These are phyloP conservation scores for Chlorocebus sabaeus DNA, from an alignment of 2,113 vertebrate genomes.

Conservation along the genomic window DNA sequence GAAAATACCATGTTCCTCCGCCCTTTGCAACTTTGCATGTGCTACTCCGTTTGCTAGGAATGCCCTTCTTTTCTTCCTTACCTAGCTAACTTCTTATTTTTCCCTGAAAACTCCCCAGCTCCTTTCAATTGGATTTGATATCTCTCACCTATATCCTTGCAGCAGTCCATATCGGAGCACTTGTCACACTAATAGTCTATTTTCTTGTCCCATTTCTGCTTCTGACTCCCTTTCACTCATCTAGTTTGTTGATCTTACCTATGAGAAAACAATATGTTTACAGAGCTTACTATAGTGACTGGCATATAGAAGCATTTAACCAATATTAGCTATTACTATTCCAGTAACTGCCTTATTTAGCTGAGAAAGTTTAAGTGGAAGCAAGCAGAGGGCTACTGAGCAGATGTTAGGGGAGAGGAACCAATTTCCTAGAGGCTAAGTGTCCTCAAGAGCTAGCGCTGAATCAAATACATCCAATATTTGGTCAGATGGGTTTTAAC, in stretches of 20 bases:
- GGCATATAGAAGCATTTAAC: neutral
- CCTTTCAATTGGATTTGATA: neutral
- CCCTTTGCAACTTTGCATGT: neutral
- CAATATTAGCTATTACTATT: constrained; percentile 23
- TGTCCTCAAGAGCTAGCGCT: neutral
- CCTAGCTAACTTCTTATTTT: neutral
- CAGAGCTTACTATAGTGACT: neutral
- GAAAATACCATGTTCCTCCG: neutral
- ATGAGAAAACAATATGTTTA: neutral
- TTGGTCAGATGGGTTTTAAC: constrained; percentile 6
- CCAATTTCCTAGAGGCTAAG: neutral
- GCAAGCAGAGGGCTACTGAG: neutral
- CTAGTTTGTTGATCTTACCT: constrained; percentile 6
- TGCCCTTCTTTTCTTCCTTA: neutral
- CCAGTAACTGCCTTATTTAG: constrained; percentile 30
- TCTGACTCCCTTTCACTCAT: neutral
- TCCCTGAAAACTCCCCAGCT: neutral
- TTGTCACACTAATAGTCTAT: neutral
- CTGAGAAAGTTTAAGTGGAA: constrained; percentile 42
- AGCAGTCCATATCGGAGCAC: neutral
- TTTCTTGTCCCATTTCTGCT: neutral
- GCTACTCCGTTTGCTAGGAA: neutral
- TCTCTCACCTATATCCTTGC: neutral
- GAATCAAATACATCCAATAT: neutral
- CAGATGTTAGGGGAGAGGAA: constrained; percentile 15